Conservation (phyloP, 2,113 vertebrate species). For the Alligator sinensis region DNA sequence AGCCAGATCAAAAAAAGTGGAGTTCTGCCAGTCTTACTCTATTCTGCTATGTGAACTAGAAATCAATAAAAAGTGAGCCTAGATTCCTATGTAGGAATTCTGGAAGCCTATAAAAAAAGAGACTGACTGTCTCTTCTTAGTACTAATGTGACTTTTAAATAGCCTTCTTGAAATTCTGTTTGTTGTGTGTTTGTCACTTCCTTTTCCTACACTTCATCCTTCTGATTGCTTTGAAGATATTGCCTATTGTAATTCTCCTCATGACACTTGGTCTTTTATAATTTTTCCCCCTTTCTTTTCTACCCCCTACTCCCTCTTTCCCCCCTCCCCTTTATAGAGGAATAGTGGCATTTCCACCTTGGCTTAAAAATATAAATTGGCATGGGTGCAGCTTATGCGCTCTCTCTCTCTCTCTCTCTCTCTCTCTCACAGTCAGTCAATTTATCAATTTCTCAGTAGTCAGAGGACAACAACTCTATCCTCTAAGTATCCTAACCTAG, state of each 20-base stretch:
- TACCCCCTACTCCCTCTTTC: no score
- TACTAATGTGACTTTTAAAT: fast-evolving
- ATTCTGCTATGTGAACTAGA: not conserved
- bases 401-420: no score
- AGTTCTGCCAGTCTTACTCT: not conserved
- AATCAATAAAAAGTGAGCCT: not conserved
- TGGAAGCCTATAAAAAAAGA: not conserved
- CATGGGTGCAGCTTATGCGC: no score
- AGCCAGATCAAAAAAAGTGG: not conserved
- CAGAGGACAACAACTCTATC: not conserved
- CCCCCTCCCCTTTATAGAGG: not conserved
- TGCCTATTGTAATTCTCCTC: not conserved
- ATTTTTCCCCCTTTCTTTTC: no score
- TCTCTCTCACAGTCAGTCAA: not conserved
- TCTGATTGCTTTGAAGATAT: not conserved
- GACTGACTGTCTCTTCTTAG: not conserved
- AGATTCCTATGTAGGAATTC: not conserved
- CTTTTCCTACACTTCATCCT: not conserved
- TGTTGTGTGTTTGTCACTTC: not conserved
- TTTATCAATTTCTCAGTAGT: not conserved
- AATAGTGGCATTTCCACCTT: not conserved
- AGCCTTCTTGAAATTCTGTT: not conserved
- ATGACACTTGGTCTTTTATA: not conserved
- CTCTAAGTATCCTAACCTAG: not conserved
- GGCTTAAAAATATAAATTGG: not conserved